phyloP scores from a whole-genome alignment of 2,113 vertebrate genomes.

The Acrocephalus kingi region DNA sequence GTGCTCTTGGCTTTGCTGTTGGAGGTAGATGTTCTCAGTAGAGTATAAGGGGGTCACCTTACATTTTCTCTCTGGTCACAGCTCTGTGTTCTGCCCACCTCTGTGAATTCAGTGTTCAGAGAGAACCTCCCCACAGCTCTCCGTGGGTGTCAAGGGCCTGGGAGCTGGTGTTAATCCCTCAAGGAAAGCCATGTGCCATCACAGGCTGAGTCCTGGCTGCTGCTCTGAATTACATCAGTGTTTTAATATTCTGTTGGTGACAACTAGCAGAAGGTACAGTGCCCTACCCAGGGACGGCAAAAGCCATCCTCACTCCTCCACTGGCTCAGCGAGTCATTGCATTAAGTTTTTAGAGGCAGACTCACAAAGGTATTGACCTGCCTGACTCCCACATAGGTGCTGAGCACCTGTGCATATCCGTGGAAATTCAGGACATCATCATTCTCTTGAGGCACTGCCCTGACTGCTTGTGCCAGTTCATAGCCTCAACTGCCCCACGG shows the following conservation, averaged over 20 bases:
- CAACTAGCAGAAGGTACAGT: not conserved
- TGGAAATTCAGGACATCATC: not conserved
- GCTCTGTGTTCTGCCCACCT: not conserved
- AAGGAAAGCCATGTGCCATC: not conserved
- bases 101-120: not conserved
- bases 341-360: not conserved
- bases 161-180: not conserved
- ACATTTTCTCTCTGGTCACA: not conserved
- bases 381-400: not conserved
- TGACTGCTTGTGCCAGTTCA: not conserved
- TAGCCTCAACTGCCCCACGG: fast-evolving
- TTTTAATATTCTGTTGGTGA: not conserved
- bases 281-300: not conserved
- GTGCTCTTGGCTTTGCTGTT: not conserved
- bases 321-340: not conserved
- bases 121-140: not conserved
- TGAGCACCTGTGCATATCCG: not conserved
- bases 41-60: not conserved
- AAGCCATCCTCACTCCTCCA: not conserved
- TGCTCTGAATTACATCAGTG: not conserved
- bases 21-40: not conserved
- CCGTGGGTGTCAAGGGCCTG: fast-evolving
- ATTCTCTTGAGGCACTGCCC: fast-evolving
- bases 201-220: not conserved
- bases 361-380: not conserved